Conservation (phyloP, 2,888 invertebrate genomes). For the Argyresthia albistria region DNA sequence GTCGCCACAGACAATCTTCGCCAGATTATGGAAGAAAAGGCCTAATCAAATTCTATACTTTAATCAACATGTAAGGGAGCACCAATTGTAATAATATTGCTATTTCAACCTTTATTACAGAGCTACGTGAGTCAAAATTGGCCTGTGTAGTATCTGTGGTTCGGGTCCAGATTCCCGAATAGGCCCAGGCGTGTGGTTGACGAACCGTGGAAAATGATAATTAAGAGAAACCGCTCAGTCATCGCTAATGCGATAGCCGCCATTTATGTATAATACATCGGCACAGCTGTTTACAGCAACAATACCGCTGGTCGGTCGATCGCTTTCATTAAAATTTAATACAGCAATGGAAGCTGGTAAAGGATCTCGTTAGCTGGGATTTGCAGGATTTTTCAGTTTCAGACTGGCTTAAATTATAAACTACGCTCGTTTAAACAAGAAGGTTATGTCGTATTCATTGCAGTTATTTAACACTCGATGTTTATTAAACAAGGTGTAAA, state of each 20-base stretch:
- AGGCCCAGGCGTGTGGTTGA: slow-evolving; percentile 47
- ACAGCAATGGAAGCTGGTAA: slow-evolving; percentile 10
- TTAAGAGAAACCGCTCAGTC: slow-evolving; percentile 70
- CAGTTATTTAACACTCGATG: too few relatives aligned
- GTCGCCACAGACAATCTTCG: too few relatives aligned
- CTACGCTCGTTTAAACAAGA: too few relatives aligned
- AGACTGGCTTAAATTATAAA: too few relatives aligned
- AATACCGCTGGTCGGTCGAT: slow-evolving; percentile 48
- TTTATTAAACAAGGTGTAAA: too few relatives aligned
- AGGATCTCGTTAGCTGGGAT: too few relatives aligned
- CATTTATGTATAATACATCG: too few relatives aligned
- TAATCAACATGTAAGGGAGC: background rate
- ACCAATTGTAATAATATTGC: background rate
- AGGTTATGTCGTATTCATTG: too few relatives aligned
- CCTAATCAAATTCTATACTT: slow-evolving; percentile 6
- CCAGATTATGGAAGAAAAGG: slow-evolving; percentile 1
- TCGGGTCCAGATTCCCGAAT: slow-evolving; percentile 7
- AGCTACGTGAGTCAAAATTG: background rate
- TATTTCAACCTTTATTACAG: background rate
- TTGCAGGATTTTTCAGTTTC: too few relatives aligned
- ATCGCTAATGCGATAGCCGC: slow-evolving; percentile 64
- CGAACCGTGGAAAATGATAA: slow-evolving; percentile 71
- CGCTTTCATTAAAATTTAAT: slow-evolving; percentile 54
- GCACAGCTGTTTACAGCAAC: slow-evolving; percentile 31
- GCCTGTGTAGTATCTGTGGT: background rate